Conservation (phyloP, 2,113 vertebrate species). For the Ceyx margarethae region DNA sequence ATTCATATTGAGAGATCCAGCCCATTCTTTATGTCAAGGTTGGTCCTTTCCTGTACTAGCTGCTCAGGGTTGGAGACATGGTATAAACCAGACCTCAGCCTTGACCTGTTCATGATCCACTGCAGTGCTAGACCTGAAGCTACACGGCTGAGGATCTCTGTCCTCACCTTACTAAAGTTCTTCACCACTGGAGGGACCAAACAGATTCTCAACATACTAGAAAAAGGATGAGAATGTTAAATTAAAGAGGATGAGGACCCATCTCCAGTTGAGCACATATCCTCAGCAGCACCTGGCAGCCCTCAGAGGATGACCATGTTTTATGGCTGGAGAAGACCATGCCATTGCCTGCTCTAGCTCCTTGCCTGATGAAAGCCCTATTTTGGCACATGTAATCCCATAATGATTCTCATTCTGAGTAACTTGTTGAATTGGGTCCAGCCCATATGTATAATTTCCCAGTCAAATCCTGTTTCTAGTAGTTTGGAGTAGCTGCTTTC, state of each 20-base stretch:
- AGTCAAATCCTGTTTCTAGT: background rate
- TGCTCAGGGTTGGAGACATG: background rate
- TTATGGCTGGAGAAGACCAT: background rate
- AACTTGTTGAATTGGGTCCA: background rate
- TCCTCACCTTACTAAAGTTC: background rate
- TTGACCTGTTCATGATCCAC: background rate
- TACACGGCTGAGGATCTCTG: background rate
- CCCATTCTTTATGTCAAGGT: background rate
- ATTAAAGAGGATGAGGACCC: background rate
- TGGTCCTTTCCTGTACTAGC: fast-evolving
- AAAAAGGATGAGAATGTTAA: background rate
- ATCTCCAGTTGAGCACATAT: fast-evolving
- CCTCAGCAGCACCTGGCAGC: background rate
- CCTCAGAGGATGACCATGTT: fast-evolving
- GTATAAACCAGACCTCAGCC: background rate
- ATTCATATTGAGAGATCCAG: background rate
- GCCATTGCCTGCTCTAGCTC: fast-evolving
- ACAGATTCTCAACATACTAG: background rate
- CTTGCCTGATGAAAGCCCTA: background rate
- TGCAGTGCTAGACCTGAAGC: background rate
- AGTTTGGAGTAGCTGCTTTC: background rate
- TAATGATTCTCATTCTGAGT: background rate
- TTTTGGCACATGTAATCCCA: background rate
- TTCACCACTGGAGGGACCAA: background rate
- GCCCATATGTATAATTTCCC: fast-evolving